phyloP scores from a whole-genome alignment of 2,888 invertebrate species.

The Platycnemis pennipes region DNA sequence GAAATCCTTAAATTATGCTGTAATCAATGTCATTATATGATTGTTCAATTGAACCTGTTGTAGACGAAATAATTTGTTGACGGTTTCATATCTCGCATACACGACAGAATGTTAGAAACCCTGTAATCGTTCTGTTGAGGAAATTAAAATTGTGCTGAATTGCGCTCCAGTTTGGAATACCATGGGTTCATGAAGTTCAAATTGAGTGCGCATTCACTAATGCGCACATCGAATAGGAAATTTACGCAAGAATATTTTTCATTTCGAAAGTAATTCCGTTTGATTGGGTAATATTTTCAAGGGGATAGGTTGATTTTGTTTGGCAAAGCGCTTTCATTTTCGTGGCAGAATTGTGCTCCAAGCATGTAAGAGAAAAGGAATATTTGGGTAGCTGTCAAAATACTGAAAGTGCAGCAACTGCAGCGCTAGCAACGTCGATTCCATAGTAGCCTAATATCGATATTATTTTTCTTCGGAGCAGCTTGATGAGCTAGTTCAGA shows the following conservation, averaged over 20 bases:
- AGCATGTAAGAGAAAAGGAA: background rate
- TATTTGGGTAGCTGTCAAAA: background rate
- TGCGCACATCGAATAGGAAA: slow-evolving; percentile 43
- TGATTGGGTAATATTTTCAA: background rate
- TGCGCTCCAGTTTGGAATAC: background rate
- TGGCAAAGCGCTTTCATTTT: background rate
- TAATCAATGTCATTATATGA: background rate
- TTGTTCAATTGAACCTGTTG: background rate
- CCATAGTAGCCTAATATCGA: slow-evolving; percentile 34
- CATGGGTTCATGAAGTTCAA: slow-evolving; percentile 31
- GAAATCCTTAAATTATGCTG: background rate
- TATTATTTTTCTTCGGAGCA: slow-evolving; percentile 46
- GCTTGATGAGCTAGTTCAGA: background rate
- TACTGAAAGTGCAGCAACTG: slow-evolving; percentile 46
- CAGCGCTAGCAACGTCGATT: slow-evolving; percentile 54
- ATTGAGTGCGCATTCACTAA: slow-evolving; percentile 45
- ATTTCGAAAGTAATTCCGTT: background rate
- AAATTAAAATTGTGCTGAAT: background rate
- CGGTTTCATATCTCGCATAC: too few relatives aligned
- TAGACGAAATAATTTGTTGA: too few relatives aligned
- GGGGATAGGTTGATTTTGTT: background rate
- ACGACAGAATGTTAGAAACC: too few relatives aligned
- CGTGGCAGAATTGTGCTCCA: background rate
- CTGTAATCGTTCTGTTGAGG: background rate
- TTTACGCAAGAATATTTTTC: slow-evolving; percentile 40